Evolutionary conservation across 2,797 vertebrate species (phyloP), one percentile per base, ranked within the genome.

Genomic region (Cheirogaleus major): DNA sequence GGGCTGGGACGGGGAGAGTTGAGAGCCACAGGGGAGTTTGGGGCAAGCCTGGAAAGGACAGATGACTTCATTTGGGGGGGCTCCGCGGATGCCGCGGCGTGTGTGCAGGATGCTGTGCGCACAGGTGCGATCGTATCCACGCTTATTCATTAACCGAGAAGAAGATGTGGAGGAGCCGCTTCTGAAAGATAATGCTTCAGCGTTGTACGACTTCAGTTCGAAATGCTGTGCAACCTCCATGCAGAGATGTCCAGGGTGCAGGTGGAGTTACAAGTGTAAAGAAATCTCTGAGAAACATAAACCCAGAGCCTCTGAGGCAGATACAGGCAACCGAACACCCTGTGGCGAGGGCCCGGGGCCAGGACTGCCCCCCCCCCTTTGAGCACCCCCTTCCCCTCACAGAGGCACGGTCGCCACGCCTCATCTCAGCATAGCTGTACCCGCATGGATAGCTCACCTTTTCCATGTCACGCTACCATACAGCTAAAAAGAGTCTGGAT

Each of bases 371-470:
- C n/a, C n/a, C n/a, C n/a, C n/a, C n/a, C n/a, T n/a, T n/a, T 14
- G 18, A 55, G 50, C 32, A 3, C 7, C 30, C 32, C 1, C 0
- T 59, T 7, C 11, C 4, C 27, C 32, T 25, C 50, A 17, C 5
- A 32, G 65, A 35, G 18, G 14, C 17, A 9, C 0, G 3, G 15
- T 7, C 0, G 0, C 10, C 1, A 7, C 43, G 32, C 27, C 18
- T 76, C 32, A 11, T 7, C 1, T 12, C 18, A 27, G 38, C 52
- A 11, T 2, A 2, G 25, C 10, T 1, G 10, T 27, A 14, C 41
- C n/a, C 41, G 4, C 1, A 0, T 1, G 1, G 12, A 38, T 1
- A 13, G 9, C 43, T 50, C 13, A 2, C 2, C 0, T 76, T 27
- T 57, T 43, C 30, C 38, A 22, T 20, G 4, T 76, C 18, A 17